Conservation (phyloP, 2,888 invertebrate genomes). For the Endotricha flammealis region DNA sequence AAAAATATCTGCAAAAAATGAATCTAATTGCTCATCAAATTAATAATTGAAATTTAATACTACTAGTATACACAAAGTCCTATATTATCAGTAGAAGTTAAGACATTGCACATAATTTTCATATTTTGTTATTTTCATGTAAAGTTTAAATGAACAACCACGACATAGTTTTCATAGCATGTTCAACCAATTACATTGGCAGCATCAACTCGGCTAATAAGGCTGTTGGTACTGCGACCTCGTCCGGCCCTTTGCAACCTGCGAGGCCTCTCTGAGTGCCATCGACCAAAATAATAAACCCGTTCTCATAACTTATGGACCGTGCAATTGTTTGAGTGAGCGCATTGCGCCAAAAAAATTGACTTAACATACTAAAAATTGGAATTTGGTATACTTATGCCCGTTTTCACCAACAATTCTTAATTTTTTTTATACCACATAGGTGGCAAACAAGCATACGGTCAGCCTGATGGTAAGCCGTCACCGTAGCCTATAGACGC, state of each 20-base stretch:
- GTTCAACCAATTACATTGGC: conserved; percentile 11
- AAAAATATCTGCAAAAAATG: no score
- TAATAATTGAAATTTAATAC: no score
- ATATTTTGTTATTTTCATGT: no score
- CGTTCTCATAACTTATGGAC: conserved; percentile 32
- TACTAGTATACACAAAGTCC: no score
- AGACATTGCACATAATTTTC: no score
- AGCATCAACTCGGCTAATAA: conserved; percentile 33
- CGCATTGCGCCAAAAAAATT: neutral
- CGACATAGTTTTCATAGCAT: neutral
- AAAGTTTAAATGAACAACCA: neutral
- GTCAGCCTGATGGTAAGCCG: no score
- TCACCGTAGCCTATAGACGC: no score
- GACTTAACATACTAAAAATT: neutral
- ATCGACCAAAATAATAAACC: conserved; percentile 55
- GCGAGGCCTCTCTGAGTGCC: conserved; percentile 58
- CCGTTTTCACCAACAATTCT: no score
- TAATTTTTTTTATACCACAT: no score
- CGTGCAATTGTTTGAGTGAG: conserved; percentile 10
- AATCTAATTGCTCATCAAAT: no score
- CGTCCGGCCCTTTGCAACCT: conserved; percentile 69
- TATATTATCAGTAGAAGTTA: no score
- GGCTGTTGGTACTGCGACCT: conserved; percentile 47
- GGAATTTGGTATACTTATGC: neutral
- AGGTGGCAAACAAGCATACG: no score